phyloP scores from a whole-genome alignment of 2,797 vertebrate genomes.

The Crenichthys baileyi region DNA sequence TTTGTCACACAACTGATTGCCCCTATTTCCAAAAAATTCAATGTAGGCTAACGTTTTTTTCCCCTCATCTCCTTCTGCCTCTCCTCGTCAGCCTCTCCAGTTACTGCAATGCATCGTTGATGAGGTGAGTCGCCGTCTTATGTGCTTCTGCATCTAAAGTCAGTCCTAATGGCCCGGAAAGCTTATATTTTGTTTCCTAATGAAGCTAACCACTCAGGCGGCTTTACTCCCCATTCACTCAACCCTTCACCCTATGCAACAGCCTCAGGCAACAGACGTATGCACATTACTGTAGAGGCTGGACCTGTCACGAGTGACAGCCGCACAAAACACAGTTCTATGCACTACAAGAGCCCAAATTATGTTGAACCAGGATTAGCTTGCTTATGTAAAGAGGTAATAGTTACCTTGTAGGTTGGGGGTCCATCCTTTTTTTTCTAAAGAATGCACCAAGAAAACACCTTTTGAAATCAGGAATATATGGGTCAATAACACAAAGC shows the following conservation, averaged over 20 bases:
- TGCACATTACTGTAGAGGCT: constrained; percentile 71
- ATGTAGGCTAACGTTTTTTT: constrained; percentile 85
- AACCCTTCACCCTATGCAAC: constrained; percentile 85
- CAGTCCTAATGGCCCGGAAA: constrained; percentile 99
- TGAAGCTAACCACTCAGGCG: constrained; percentile 92
- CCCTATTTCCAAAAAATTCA: constrained; percentile 92
- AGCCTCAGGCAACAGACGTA: constrained; percentile 71
- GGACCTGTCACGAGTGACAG: constrained; percentile 62
- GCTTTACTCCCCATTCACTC: constrained; percentile 86
- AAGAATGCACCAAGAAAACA: not conserved
- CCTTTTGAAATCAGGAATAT: too few species aligned
- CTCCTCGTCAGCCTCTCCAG: constrained; percentile 95
- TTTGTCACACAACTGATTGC: constrained; percentile 98
- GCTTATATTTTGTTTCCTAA: constrained; percentile 98
- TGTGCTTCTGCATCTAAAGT: constrained; percentile 99
- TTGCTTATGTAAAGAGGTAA: not conserved
- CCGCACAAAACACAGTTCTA: constrained; percentile 37
- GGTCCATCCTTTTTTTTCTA: not conserved
- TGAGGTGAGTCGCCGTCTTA: constrained; percentile 99
- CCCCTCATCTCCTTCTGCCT: constrained; percentile 54
- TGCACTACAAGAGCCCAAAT: constrained; percentile 26
- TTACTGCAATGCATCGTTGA: constrained; percentile 99
- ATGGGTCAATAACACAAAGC: not conserved
- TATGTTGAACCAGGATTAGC: constrained; percentile 27
- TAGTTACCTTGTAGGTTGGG: not conserved